Conservation (phyloP, 2,888 invertebrate species). For the Hemithea aestivaria region DNA sequence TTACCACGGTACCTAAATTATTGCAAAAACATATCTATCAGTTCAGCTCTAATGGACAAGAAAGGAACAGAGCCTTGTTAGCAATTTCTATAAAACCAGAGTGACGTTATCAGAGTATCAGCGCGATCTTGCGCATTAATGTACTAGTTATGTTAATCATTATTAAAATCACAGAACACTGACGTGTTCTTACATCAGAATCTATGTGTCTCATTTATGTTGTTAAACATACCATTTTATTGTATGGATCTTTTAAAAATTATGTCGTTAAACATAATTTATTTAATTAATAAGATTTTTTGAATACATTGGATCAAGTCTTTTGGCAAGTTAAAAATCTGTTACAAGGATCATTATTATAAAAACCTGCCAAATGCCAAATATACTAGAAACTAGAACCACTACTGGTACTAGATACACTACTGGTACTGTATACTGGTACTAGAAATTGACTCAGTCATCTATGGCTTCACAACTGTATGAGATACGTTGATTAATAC, state of each 20-base stretch:
- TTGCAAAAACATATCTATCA: slow-evolving; percentile 14
- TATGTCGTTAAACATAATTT: no score
- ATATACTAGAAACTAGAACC: no score
- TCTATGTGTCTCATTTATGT: slow-evolving; percentile 19
- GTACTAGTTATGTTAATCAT: slow-evolving; percentile 30
- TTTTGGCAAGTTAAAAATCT: no score
- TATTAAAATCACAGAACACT: slow-evolving; percentile 15
- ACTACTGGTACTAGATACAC: no score
- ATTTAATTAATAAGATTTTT: no score
- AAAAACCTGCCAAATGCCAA: no score
- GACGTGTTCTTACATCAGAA: slow-evolving; percentile 7
- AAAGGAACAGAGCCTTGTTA: slow-evolving; percentile 22
- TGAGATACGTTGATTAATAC: slow-evolving; percentile 38
- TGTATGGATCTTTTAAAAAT: no score
- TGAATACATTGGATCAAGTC: no score
- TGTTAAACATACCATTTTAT: slow-evolving; percentile 55
- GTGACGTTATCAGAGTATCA: slow-evolving; percentile 26
- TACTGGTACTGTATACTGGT: no score
- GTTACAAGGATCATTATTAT: no score
- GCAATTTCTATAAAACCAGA: slow-evolving; percentile 24
- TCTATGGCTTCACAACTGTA: slow-evolving; percentile 11
- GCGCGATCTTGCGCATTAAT: slow-evolving; percentile 18
- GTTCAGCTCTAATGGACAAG: slow-evolving; percentile 29
- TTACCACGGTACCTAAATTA: slow-evolving; percentile 5
- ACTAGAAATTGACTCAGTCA: no score